phyloP scores from a whole-genome alignment of 2,888 invertebrate genomes.

The Noctuana brunneofusca region DNA sequence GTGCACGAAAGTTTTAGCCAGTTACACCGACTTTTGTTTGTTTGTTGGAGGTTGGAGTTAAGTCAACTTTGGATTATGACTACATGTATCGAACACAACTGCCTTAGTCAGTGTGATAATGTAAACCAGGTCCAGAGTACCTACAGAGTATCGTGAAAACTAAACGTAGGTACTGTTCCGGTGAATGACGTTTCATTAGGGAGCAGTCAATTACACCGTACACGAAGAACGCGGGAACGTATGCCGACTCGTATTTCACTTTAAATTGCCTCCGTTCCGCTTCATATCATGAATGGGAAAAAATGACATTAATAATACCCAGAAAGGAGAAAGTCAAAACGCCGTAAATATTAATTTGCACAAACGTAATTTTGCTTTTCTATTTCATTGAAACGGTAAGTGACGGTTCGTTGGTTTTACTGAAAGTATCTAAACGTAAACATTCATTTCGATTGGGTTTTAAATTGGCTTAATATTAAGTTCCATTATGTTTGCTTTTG shows the following conservation, averaged over 20 bases:
- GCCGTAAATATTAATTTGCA: slow-evolving; percentile 55
- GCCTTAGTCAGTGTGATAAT: too few relatives aligned
- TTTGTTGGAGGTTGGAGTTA: too few relatives aligned
- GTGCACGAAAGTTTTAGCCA: too few relatives aligned
- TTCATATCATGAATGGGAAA: slow-evolving; percentile 56
- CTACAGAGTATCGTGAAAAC: slow-evolving; percentile 5
- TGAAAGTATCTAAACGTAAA: slow-evolving; percentile 1
- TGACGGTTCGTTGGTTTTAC: slow-evolving; percentile 1
- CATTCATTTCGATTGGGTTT: neutral
- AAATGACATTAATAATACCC: slow-evolving; percentile 54
- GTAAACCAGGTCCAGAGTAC: neutral
- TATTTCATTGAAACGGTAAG: slow-evolving; percentile 14
- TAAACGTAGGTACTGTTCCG: slow-evolving; percentile 30
- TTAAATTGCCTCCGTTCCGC: slow-evolving; percentile 57
- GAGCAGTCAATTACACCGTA: slow-evolving; percentile 64
- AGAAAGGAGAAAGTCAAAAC: slow-evolving; percentile 47
- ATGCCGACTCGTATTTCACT: slow-evolving; percentile 60
- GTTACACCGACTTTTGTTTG: too few relatives aligned
- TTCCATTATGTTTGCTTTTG: neutral
- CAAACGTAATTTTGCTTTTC: slow-evolving; percentile 35
- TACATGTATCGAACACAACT: too few relatives aligned
- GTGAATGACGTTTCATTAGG: slow-evolving; percentile 63
- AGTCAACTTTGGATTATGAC: too few relatives aligned
- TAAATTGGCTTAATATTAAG: slow-evolving; percentile 2
- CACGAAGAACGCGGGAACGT: slow-evolving; percentile 52